Evolutionary conservation across 1,140 invertebrate genomes (phyloP).

Genomic region (Caenorhabditis tropicalis): DNA sequence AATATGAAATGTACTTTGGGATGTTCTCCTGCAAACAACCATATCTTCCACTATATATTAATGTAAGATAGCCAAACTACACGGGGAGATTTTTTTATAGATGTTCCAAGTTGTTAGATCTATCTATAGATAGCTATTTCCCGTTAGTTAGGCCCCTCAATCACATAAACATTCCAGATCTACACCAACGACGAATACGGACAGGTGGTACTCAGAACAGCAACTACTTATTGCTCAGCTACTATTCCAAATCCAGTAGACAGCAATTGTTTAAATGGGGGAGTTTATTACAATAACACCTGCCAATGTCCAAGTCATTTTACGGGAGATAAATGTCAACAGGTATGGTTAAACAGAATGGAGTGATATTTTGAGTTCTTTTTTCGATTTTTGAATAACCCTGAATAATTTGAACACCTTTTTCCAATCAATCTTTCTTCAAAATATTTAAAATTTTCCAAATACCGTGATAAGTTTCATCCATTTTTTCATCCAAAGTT

Average conservation of each 20-base stretch:
- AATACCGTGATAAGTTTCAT: too few species aligned
- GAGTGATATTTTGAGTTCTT: too few species aligned
- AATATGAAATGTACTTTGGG: conserved; percentile 56
- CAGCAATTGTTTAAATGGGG: conserved; percentile 51
- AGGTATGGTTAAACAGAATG: too few species aligned
- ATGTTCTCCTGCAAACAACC: conserved; percentile 22
- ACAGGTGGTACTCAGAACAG: conserved; percentile 42
- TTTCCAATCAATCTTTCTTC: too few species aligned
- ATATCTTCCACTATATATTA: not conserved
- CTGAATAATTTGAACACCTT: too few species aligned
- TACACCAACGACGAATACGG: conserved; percentile 48
- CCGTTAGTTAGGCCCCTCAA: too few species aligned
- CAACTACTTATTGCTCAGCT: conserved; percentile 53
- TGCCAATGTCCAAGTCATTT: conserved; percentile 53
- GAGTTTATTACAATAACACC: conserved; percentile 48
- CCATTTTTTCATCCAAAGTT: too few species aligned
- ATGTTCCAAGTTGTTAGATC: too few species aligned
- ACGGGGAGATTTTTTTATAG: too few species aligned
- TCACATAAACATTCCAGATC: not conserved
- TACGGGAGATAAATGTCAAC: conserved; percentile 47
- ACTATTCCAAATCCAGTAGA: not conserved
- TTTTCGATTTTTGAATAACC: too few species aligned
- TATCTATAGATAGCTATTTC: too few species aligned
- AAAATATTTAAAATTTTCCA: too few species aligned
- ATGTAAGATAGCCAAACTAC: not conserved